Evolutionary conservation across 2,888 invertebrate genomes (phyloP).

Genomic region (Villa cingulata): DNA sequence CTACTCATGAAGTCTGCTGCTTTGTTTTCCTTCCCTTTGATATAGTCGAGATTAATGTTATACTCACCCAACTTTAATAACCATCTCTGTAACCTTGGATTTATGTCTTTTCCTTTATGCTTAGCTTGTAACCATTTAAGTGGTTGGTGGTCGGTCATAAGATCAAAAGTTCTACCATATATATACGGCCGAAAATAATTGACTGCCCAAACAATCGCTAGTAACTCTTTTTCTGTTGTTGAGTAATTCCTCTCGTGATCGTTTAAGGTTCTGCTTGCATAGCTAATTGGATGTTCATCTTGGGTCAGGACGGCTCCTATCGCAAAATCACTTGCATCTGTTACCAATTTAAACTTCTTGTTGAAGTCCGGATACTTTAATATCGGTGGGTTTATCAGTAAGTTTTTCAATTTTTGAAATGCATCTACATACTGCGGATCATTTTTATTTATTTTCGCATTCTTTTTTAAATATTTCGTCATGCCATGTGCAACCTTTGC

Average conservation of each 20-base stretch:
- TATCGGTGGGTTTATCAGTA: conserved; percentile 7
- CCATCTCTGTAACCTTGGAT: too few species aligned
- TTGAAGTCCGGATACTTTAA: conserved; percentile 13
- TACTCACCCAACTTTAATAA: too few species aligned
- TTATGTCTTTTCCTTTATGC: too few species aligned
- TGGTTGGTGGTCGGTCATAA: conserved; percentile 11
- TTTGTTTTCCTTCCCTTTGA: not conserved
- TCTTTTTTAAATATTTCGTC: conserved; percentile 11
- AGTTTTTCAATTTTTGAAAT: too few species aligned
- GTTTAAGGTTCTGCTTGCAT: conserved; percentile 13
- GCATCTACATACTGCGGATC: conserved; percentile 5
- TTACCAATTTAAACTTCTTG: conserved; percentile 11
- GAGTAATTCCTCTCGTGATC: conserved; percentile 11
- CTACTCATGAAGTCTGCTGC: not conserved
- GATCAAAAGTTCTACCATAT: conserved; percentile 9
- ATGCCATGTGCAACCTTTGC: conserved; percentile 8
- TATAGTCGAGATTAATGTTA: not conserved
- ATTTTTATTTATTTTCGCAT: conserved; percentile 4
- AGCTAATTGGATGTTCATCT: conserved; percentile 10
- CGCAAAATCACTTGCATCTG: conserved; percentile 13
- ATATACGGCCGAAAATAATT: conserved; percentile 13
- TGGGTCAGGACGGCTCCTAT: conserved; percentile 14
- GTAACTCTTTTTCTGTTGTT: conserved; percentile 12
- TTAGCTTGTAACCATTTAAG: too few species aligned
- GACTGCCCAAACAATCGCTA: conserved; percentile 11